Percentiles rank a stretch among this genome's conserved stretches.
Conservation (phyloP, 2,113 vertebrate genomes). For the Pogonocichla stellata region DNA sequence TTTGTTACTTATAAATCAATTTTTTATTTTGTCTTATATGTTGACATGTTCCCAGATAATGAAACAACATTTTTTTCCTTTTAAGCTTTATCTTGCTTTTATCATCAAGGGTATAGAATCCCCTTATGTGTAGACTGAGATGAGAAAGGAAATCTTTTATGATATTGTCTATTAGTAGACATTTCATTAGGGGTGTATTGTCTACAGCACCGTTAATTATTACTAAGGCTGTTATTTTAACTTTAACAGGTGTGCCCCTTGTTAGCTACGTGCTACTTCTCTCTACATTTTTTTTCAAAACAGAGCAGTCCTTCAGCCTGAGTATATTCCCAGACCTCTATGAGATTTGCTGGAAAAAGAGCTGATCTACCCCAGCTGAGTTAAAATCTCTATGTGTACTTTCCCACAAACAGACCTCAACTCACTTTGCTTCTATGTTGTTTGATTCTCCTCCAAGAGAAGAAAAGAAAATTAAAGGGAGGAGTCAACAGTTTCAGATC, state of each 20-base stretch:
- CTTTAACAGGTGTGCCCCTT: background rate
- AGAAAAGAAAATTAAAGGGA: background rate
- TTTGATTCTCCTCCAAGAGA: background rate
- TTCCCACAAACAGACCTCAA: background rate
- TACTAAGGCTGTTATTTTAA: background rate
- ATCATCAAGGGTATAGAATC: background rate
- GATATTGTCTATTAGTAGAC: background rate
- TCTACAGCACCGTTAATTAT: background rate
- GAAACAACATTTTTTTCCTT: background rate
- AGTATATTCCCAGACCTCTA: background rate
- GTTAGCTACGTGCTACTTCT: background rate
- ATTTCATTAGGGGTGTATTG: background rate
- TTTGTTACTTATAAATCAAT: background rate
- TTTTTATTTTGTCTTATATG: background rate
- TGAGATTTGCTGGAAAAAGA: background rate
- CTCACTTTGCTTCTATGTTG: background rate
- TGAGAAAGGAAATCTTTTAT: background rate
- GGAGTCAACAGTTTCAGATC: background rate
- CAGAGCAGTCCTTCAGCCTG: background rate
- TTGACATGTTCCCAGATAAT: background rate
- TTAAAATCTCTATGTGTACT: background rate
- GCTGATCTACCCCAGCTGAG: background rate
- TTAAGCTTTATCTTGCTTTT: background rate
- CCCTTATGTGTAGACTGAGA: background rate
- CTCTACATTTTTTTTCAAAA: background rate